Conservation (phyloP, 2,888 invertebrate species). For the Drosophila heteroneura region DNA sequence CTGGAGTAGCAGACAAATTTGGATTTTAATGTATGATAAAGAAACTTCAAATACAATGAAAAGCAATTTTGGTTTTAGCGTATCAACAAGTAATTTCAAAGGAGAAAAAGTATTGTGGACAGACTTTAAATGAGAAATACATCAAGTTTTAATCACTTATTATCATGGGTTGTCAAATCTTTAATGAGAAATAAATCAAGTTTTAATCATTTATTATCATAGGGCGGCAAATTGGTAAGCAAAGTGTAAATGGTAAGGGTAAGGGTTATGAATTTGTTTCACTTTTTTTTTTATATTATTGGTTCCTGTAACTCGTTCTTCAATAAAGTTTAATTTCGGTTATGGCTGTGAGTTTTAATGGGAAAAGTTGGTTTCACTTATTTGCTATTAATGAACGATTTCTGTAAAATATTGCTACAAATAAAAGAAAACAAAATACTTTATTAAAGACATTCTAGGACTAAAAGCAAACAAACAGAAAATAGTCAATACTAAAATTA, state of each 20-base stretch:
- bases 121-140: background rate
- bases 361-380: background rate
- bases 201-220: background rate
- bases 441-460: background rate
- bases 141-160: background rate
- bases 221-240: background rate
- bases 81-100: background rate
- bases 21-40: background rate
- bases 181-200: background rate
- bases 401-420: background rate
- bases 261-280: background rate
- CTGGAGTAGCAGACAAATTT: constrained; percentile 7
- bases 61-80: background rate
- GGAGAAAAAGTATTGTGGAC: fast-evolving
- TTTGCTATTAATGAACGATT: background rate
- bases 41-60: background rate
- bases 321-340: background rate
- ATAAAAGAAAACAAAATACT: background rate
- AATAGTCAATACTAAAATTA: background rate
- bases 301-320: background rate
- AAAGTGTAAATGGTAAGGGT: background rate
- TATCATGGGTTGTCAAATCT: background rate
- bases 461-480: background rate
- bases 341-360: background rate
- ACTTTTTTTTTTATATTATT: background rate